Base-by-base conservation (phyloP, 1,140 invertebrate genomes). In the Cheumatopsyche charites region DNA sequence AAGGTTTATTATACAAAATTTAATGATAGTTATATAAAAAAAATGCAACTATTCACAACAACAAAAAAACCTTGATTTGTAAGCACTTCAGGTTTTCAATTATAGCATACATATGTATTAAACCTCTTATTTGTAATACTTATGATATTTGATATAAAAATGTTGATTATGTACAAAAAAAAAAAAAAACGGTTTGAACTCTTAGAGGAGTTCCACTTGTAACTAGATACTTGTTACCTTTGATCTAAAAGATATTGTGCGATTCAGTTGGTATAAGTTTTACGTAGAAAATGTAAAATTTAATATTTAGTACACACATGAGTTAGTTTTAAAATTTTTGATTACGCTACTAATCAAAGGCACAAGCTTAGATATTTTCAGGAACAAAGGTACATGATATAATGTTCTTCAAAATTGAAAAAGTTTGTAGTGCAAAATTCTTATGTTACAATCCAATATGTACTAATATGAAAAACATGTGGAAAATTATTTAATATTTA, bases 351-450 rank as follows among this genome's bases (percentile, higher is more conserved):
- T n/a, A 26, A 58, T 26, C 55, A 58, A 58, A 58, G 55, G 55
- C 55, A 58, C 55, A 58, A 58, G 55, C 55, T 58, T 21, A 25
- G 21, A 58, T 25, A 58, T 25, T 58, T 19, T 58, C 19, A 23
- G 23, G 11, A 25, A 25, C 55, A 58, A n/a, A n/a, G n/a, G n/a
- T n/a, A n/a, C n/a, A n/a, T n/a, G n/a, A n/a, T n/a, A n/a, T n/a
- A n/a, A n/a, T 17, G 19, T 21, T 52, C 49, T 19, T 19, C 17
- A 4, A 19, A 52, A 42, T 42, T 42, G 5, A 42, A 6, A 6
- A 42, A 6, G 5, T 42, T 5, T 42, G 41, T 42, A 42, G 5
- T 6, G 5, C 12, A 12, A 42, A 6, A 42, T 42, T 19, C 19
- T n/a, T n/a, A n/a, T n/a, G 49, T 19, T 52, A 2, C 17, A 42